Base-by-base conservation (phyloP, 2,797 vertebrate genomes). In the Cuniculus paca region DNA sequence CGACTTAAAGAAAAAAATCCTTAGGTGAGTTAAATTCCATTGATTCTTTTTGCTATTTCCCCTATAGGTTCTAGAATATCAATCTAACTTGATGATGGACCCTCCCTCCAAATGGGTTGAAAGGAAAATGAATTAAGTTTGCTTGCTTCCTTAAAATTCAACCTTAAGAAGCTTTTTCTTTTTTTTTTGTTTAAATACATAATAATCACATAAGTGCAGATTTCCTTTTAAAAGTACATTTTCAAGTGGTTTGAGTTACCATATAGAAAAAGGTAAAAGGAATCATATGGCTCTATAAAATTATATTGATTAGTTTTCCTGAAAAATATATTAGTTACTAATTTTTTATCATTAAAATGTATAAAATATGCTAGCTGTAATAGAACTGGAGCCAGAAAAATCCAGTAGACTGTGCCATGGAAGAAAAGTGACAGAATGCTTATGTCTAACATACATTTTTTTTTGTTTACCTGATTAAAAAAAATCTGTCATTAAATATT, bases 221-320 rank as follows among this genome's bases (percentile, higher is more conserved):
- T 82, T 96, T 94, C 54, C 34, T 52, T 81, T 82, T 82, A 85
- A 82, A 88, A 52, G 19, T 60, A n/a, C 9, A 72, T 56, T 92
- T 91, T 52, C 48, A 83, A 48, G n/a, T 78, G 54, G 36, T 96
- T 78, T 90, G 45, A 92, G 19, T 78, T 84, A 89, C 22, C 39
- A 80, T 58, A 68, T 36, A 90, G 50, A n/a, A 88, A 94, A 94
- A 90, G 68, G n/a, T 87, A n/a, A 92, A 74, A 22, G 19, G 56
- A 63, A 6, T 45, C 63, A 39, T 61, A 39, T 11, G 39, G 39
- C 90, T 65, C 92, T n/a, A 80, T 48, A 80, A 95, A 88, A 80
- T 79, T 79, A 52, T 58, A 89, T 39, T 75, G 52, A 48, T 78
- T 72, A 78, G 81, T n/a, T 86, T 93, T 84, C 36, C 93, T 52